A percentile compares a stretch with the other conserved stretches of the same genome.
These are phyloP conservation scores for Zaprionus davidi DNA, from an alignment of 1,140 invertebrate genomes.

Conservation along the genomic window DNA sequence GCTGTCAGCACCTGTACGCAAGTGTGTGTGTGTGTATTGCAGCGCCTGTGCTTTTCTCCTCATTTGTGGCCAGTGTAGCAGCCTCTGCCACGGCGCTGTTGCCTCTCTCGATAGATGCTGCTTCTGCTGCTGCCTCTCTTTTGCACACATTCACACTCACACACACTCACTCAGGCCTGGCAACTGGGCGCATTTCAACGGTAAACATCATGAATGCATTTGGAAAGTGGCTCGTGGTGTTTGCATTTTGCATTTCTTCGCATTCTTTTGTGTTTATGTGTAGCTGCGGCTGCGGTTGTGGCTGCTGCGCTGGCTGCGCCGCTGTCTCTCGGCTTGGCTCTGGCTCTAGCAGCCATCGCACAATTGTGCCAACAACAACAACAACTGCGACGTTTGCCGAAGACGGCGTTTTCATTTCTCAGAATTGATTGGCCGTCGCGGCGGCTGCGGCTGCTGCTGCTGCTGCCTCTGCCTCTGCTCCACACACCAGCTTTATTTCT, in stretches of 20 bases:
- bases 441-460: slow-evolving; percentile 58
- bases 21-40: slow-evolving; percentile 29
- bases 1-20: slow-evolving; percentile 20
- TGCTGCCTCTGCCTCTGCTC: slow-evolving; percentile 24
- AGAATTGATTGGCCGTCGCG: slow-evolving; percentile 80
- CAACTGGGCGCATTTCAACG: slow-evolving; percentile 80
- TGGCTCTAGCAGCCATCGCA: slow-evolving; percentile 47
- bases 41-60: slow-evolving; percentile 62
- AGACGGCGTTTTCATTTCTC: slow-evolving; percentile 80
- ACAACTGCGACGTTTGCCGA: slow-evolving; percentile 60
- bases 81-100: slow-evolving; percentile 11
- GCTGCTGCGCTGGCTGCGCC: slow-evolving; percentile 11
- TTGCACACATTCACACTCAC: slow-evolving; percentile 36
- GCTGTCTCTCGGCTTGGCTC: slow-evolving; percentile 22
- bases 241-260: slow-evolving; percentile 82
- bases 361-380: slow-evolving; percentile 74
- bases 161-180: slow-evolving; percentile 7
- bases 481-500: slow-evolving; percentile 58
- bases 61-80: slow-evolving; percentile 42
- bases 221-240: slow-evolving; percentile 80
- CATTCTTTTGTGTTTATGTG: slow-evolving; percentile 78
- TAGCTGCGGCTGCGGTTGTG: slow-evolving; percentile 37
- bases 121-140: slow-evolving; percentile 41
- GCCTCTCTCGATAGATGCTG: slow-evolving; percentile 28
- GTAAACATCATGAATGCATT: slow-evolving; percentile 82